phyloP scores from a whole-genome alignment of 1,140 invertebrate species.

The Dolichoris vasculosae region DNA sequence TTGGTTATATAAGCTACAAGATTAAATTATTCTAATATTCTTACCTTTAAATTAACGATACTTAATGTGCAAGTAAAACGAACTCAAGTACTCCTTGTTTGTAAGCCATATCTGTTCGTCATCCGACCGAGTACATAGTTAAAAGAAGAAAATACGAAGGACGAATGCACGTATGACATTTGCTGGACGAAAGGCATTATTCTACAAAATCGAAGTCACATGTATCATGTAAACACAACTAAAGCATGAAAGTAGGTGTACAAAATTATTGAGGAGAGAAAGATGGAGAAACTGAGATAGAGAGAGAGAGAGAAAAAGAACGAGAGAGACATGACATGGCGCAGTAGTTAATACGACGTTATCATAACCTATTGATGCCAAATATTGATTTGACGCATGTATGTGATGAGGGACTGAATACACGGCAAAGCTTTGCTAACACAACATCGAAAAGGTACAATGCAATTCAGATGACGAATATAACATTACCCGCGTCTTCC shows the following conservation, averaged over 20 bases:
- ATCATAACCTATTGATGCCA: slow-evolving; percentile 74
- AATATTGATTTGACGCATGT: slow-evolving; percentile 75
- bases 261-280: too few relatives aligned
- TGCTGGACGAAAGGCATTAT: background rate
- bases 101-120: background rate
- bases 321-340: slow-evolving; percentile 45
- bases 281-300: background rate
- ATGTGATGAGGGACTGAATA: slow-evolving; percentile 67
- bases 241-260: background rate
- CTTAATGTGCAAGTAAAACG: background rate
- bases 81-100: background rate
- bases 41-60: background rate
- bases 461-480: background rate
- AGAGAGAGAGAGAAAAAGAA: background rate
- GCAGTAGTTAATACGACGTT: slow-evolving; percentile 63
- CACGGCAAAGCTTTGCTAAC: slow-evolving; percentile 40
- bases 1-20: too few relatives aligned
- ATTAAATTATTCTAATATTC: background rate
- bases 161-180: background rate
- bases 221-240: background rate
- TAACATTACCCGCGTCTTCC: background rate
- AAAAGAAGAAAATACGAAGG: background rate
- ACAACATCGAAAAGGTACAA: slow-evolving; percentile 24
- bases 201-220: background rate
- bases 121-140: background rate